Base-by-base conservation (phyloP, 2,797 vertebrate genomes). In the Hephaestus fuliginosus region DNA sequence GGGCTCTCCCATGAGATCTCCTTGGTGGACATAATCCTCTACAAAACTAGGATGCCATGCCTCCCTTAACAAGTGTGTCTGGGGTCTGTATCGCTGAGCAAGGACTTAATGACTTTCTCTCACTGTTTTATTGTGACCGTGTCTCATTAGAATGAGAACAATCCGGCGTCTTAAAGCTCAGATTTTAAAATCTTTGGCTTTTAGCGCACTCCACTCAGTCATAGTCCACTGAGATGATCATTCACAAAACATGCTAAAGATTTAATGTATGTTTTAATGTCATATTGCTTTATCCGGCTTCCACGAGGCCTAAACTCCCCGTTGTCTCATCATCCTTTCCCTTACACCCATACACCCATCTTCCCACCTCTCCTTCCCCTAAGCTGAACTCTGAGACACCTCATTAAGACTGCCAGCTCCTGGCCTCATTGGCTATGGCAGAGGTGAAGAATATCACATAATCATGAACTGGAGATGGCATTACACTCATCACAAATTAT, bases 381-480 rank as follows among this genome's bases (percentile, higher is more conserved):
- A 82, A 90, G 84, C 87, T 94, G 86, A 93, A 94, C 94, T 93
- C 93, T 91, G 86, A 87, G 76, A 88, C 84, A 91, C 93, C 93
- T 94, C 94, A 94, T 95, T 95, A 95, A 92, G 89, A 77, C 81
- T 88, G 71, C 83, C 85, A 89, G 91, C 88, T 88, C 83, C 86
- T 81, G 92, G 90, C 90, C 90, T 94, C 95, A 96, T 96, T 96
- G 96, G 96, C 96, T 96, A 92, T 94, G 93, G 96, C 94, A 92
- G 95, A 97, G 97, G 96, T 95, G 95, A 96, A 96, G 96, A 97
- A 97, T 97, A 97, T 94, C 95, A 96, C 95, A 95, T 96, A 96
- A 97, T 98, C 97, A 97, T 96, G 94, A 97, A 97, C 96, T 97
- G 95, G 85, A 93, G 96, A 97, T 97, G 95, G 94, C 96, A 96